Percentiles rank a stretch among this genome's conserved stretches.
Evolutionary conservation across 2,888 invertebrate genomes (phyloP).

Genomic region (Lapara coniferarum): DNA sequence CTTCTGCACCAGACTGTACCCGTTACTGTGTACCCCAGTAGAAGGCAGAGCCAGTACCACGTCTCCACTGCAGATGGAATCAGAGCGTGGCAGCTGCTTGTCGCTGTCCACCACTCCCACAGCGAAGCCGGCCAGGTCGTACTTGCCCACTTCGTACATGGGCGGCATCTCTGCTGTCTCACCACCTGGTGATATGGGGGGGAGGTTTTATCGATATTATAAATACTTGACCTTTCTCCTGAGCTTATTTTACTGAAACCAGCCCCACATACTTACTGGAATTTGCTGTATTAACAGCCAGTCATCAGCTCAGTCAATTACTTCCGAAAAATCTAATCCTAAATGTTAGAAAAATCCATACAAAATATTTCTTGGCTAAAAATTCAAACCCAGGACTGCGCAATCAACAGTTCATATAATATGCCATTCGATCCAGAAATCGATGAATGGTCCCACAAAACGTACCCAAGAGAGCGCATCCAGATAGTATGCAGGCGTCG

Average conservation of each 20-base stretch:
- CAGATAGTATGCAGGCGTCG: slow-evolving; percentile 92
- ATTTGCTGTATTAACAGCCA: too few species aligned
- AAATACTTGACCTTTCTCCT: too few species aligned
- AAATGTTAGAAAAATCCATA: too few species aligned
- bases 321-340: too few species aligned
- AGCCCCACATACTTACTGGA: too few species aligned
- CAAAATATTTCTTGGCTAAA: too few species aligned
- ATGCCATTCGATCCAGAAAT: too few species aligned
- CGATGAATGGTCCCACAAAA: background rate
- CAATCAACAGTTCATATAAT: too few species aligned
- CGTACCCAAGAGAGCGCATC: slow-evolving; percentile 94
- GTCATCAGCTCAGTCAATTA: too few species aligned
- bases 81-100: slow-evolving; percentile 86
- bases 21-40: slow-evolving; percentile 96
- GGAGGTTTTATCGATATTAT: too few species aligned
- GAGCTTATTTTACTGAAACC: too few species aligned
- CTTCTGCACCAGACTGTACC: slow-evolving; percentile 94
- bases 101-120: slow-evolving; percentile 95
- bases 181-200: slow-evolving; percentile 83
- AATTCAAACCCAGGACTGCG: too few species aligned
- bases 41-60: slow-evolving; percentile 93
- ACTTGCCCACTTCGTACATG: slow-evolving; percentile 93
- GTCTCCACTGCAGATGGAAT: slow-evolving; percentile 89
- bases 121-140: slow-evolving; percentile 98
- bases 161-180: slow-evolving; percentile 99